Evolutionary conservation across 2,888 invertebrate genomes (phyloP).

Genomic region (Glaucopsyche alexis): DNA sequence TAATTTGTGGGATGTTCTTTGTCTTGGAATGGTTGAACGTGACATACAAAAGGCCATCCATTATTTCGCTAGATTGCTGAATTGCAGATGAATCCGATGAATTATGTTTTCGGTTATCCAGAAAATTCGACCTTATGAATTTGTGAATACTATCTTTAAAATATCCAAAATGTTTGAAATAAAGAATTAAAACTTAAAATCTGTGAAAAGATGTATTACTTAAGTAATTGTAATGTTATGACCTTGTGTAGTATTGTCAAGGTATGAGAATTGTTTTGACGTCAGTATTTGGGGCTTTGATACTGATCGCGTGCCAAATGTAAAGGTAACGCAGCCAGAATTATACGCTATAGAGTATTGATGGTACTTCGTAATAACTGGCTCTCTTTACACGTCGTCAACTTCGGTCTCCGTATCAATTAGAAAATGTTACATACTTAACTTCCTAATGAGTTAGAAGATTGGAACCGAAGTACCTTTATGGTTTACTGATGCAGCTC

Average conservation of each 20-base stretch:
- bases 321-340: conserved; percentile 8
- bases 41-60: not conserved
- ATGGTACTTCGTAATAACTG: not conserved
- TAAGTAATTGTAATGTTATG: not conserved
- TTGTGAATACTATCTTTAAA: not conserved
- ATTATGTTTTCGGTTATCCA: not conserved
- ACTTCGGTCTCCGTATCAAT: not conserved
- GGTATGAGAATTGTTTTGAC: conserved; percentile 22
- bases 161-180: no score
- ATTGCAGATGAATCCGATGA: not conserved
- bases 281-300: not conserved
- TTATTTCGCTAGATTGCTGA: not conserved
- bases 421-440: not conserved
- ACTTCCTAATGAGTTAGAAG: not conserved
- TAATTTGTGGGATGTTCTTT: conserved; percentile 22
- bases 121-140: no score
- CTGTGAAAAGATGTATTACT: not conserved
- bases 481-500: not conserved
- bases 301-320: conserved; percentile 20
- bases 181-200: not conserved
- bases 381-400: conserved; percentile 8
- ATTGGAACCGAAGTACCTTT: not conserved
- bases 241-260: conserved; percentile 17
- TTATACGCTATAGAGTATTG: no score
- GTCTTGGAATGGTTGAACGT: not conserved